phyloP scores from a whole-genome alignment of 2,888 invertebrate genomes.

The Mesorhabditis sp. region DNA sequence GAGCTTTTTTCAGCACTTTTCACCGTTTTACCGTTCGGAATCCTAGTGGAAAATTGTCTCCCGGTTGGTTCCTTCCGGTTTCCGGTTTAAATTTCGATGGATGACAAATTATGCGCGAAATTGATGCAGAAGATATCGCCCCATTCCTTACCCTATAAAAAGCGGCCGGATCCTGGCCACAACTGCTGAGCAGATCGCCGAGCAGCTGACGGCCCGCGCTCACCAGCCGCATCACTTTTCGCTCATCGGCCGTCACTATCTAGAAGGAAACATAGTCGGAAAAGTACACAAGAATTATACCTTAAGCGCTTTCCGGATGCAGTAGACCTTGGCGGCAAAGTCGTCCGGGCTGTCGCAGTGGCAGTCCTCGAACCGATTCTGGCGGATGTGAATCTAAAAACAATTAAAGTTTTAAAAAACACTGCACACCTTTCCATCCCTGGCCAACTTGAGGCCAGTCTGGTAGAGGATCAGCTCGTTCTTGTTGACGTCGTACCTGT shows the following conservation, averaged over 20 bases:
- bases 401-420: not conserved
- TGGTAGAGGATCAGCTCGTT: too few relatives aligned
- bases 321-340: slow-evolving; percentile 90
- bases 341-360: slow-evolving; percentile 85
- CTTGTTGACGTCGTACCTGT: too few relatives aligned
- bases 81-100: too few relatives aligned
- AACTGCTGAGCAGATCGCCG: not conserved
- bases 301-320: slow-evolving; percentile 82
- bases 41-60: too few relatives aligned
- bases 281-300: slow-evolving; percentile 34
- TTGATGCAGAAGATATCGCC: too few relatives aligned
- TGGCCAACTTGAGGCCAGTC: too few relatives aligned
- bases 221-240: not conserved
- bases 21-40: too few relatives aligned
- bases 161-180: not conserved
- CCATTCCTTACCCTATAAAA: not conserved
- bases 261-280: not conserved
- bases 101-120: too few relatives aligned
- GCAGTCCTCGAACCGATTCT: slow-evolving; percentile 77
- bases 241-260: not conserved
- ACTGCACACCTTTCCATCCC: too few relatives aligned
- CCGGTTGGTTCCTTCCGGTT: too few relatives aligned
- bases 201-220: not conserved
- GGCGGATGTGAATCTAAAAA: slow-evolving; percentile 28
- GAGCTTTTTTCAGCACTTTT: too few relatives aligned